A percentile compares a stretch with the other conserved stretches of the same genome.
Conservation (phyloP, 1,140 invertebrate species). For the Bombus balteatus region DNA sequence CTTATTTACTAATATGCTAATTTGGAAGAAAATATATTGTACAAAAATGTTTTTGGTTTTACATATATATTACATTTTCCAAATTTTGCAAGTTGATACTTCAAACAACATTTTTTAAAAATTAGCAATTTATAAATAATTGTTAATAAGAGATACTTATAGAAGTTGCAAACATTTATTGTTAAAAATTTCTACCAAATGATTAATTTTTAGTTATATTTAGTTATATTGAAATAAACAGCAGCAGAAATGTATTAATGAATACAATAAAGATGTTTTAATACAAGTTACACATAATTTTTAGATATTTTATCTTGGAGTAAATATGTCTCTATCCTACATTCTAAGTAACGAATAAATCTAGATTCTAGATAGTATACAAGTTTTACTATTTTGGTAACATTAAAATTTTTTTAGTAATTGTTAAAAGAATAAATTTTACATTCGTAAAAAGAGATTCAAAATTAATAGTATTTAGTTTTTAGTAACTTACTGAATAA, state of each 20-base stretch:
- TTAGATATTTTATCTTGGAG: slow-evolving; percentile 8
- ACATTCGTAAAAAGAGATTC: slow-evolving; percentile 33
- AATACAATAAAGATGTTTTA: slow-evolving; percentile 27
- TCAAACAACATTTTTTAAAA: not conserved
- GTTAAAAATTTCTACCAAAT: not conserved
- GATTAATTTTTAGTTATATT: not conserved
- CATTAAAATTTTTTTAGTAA: slow-evolving; percentile 19
- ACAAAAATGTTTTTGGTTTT: not conserved
- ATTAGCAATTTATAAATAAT: slow-evolving; percentile 3
- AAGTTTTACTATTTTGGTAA: slow-evolving; percentile 31
- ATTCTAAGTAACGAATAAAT: slow-evolving; percentile 18
- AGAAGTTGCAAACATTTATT: not conserved
- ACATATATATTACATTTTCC: slow-evolving; percentile 6
- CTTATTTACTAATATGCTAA: not conserved
- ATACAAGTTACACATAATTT: slow-evolving; percentile 15
- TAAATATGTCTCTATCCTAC: slow-evolving; percentile 21
- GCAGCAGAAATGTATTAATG: slow-evolving; percentile 6
- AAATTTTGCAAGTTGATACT: not conserved
- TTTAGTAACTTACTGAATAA: slow-evolving; percentile 31
- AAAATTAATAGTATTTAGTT: slow-evolving; percentile 15
- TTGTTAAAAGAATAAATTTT: slow-evolving; percentile 31
- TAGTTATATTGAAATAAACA: slow-evolving; percentile 8
- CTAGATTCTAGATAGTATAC: slow-evolving; percentile 24
- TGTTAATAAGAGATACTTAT: not conserved
- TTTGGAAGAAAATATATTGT: slow-evolving; percentile 26